Evolutionary conservation across 2,113 vertebrate genomes (phyloP).

Genomic region (Paracanthobrama guichenoti): DNA sequence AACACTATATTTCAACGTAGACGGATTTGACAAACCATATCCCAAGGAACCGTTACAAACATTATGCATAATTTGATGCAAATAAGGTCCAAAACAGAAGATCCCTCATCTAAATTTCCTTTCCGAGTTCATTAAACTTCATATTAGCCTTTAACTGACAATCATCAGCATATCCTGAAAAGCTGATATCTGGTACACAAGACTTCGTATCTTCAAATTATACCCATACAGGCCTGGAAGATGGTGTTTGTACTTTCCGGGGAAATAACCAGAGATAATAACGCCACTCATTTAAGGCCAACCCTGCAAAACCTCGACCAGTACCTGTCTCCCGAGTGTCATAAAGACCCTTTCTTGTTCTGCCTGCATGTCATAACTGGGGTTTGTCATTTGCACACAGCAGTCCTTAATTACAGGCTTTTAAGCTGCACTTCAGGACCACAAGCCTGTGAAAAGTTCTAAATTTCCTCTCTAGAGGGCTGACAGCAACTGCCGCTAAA

Average conservation of each 20-base stretch:
- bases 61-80: slow-evolving; percentile 16
- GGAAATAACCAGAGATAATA: slow-evolving; percentile 44
- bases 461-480: slow-evolving; percentile 34
- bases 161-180: slow-evolving; percentile 6
- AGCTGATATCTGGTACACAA: slow-evolving; percentile 3
- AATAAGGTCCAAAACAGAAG: slow-evolving; percentile 15
- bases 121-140: slow-evolving; percentile 25
- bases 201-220: slow-evolving; percentile 4
- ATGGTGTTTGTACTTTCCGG: slow-evolving; percentile 35
- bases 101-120: background rate
- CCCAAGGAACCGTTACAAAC: background rate
- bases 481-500: slow-evolving; percentile 55
- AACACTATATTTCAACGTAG: background rate
- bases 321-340: slow-evolving; percentile 48
- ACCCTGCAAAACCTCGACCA: slow-evolving; percentile 28
- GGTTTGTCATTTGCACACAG: slow-evolving; percentile 65
- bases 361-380: slow-evolving; percentile 59
- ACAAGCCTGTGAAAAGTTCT: slow-evolving; percentile 52
- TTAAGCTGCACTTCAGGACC: slow-evolving; percentile 51
- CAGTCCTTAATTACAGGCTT: slow-evolving; percentile 63
- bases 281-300: slow-evolving; percentile 43
- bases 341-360: slow-evolving; percentile 51
- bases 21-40: background rate
- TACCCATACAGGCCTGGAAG: slow-evolving; percentile 1
- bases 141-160: slow-evolving; percentile 39